Base-by-base conservation (phyloP, 2,888 invertebrate species). In the Cerastoderma edule region DNA sequence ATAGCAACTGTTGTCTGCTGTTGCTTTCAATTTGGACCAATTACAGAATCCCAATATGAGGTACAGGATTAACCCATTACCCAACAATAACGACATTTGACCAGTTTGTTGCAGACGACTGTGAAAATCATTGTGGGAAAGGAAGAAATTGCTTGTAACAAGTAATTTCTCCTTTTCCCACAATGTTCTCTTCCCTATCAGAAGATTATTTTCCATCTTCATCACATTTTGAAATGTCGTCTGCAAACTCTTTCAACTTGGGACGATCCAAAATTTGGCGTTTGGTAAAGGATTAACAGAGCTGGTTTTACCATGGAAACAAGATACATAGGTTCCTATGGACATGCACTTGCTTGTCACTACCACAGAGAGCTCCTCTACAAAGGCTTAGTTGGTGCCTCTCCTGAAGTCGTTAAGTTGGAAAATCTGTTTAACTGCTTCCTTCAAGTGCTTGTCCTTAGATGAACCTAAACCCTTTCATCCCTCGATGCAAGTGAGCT, bases 281-380 rank as follows among this genome's bases (percentile, higher is more conserved):
- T 48, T 10, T 48, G n/a, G 6, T 5, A 10, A 10, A 48, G 48
- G 48, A 19, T n/a, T 10, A 48, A 48, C n/a, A n/a, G n/a, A n/a
- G n/a, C n/a, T n/a, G n/a, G n/a, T n/a, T n/a, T n/a, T n/a, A n/a
- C n/a, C n/a, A n/a, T n/a, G n/a, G n/a, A n/a, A n/a, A n/a, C n/a
- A n/a, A n/a, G n/a, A n/a, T n/a, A n/a, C n/a, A n/a, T n/a, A n/a
- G n/a, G n/a, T n/a, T n/a, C n/a, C n/a, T n/a, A n/a, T n/a, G n/a
- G n/a, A n/a, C 27, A 53, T 27, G 53, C 53, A 53, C 53, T 53
- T 53, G 53, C 22, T 24, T 53, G 53, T 24, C 22, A 24, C 53
- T 8, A 27, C 53, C 53, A 53, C 27, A 24, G 53, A 53, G 53
- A 53, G 24, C 27, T n/a, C n/a, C n/a, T n/a, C n/a, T n/a, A n/a